Evolutionary conservation across 1,140 invertebrate genomes (phyloP).

Genomic region (Parapsyche elsis): DNA sequence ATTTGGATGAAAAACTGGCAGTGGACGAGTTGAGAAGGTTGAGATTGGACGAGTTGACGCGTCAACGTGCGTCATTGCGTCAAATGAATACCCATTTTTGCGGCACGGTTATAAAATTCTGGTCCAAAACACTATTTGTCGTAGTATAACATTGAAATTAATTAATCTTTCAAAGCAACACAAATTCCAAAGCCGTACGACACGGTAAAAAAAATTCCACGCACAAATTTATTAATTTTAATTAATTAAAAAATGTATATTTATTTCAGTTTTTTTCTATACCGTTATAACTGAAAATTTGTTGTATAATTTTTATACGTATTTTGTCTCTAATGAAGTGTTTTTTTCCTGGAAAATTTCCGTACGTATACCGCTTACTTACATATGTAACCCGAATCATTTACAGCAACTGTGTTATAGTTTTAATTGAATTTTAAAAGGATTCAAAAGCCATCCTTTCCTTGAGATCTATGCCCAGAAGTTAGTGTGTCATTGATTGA

Average conservation of each 20-base stretch:
- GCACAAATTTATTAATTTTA: too few species aligned
- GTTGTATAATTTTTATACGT: not conserved
- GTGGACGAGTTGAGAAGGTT: constrained; percentile 8
- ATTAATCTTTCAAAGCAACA: too few species aligned
- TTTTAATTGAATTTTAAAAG: not conserved
- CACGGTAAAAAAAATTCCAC: too few species aligned
- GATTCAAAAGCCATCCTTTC: constrained; percentile 11
- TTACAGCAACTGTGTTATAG: not conserved
- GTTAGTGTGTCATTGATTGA: constrained; percentile 42
- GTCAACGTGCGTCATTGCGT: constrained; percentile 36
- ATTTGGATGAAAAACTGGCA: constrained; percentile 22
- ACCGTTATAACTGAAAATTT: too few species aligned
- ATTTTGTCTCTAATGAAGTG: not conserved
- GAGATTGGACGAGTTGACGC: constrained; percentile 37
- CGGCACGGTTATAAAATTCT: constrained; percentile 19
- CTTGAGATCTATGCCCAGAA: not conserved
- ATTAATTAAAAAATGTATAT: too few species aligned
- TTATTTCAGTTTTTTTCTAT: too few species aligned
- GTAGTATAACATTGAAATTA: not conserved
- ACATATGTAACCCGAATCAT: too few species aligned
- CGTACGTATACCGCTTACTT: not conserved
- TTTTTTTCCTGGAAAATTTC: not conserved
- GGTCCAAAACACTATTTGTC: not conserved
- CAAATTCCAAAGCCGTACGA: too few species aligned
- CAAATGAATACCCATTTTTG: constrained; percentile 1